These are phyloP conservation scores for Elmis aenea DNA, from an alignment of 2,888 invertebrate genomes.

Conservation along the genomic window DNA sequence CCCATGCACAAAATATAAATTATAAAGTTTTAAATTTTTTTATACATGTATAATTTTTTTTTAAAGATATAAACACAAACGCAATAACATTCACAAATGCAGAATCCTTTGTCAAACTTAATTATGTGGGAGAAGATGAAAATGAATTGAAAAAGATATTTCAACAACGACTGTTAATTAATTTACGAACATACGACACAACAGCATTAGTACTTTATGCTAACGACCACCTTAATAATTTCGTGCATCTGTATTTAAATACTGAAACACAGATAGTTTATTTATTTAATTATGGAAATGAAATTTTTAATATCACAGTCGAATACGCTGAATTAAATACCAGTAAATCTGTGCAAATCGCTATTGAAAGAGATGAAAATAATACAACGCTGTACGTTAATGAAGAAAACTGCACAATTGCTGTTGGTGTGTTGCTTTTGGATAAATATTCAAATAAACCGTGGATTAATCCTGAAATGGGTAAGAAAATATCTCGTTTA, in stretches of 20 bases:
- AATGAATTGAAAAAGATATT: constrained; percentile 68
- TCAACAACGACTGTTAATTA: constrained; percentile 76
- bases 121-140: constrained; percentile 56
- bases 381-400: constrained; percentile 78
- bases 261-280: constrained; percentile 77
- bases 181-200: constrained; percentile 80
- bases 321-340: constrained; percentile 69
- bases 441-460: constrained; percentile 79
- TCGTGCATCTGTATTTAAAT: constrained; percentile 81
- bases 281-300: constrained; percentile 76
- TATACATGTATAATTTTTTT: constrained; percentile 8
- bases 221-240: constrained; percentile 90
- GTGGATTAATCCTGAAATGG: constrained; percentile 77
- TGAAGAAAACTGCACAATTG: constrained; percentile 65
- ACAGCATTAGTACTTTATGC: constrained; percentile 82
- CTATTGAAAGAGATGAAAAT: constrained; percentile 69
- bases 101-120: constrained; percentile 74
- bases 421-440: constrained; percentile 64
- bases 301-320: constrained; percentile 74
- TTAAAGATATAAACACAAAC: constrained; percentile 83
- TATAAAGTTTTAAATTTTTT: constrained; percentile 4
- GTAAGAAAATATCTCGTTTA: constrained; percentile 45
- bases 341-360: constrained; percentile 82
- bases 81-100: constrained; percentile 81
- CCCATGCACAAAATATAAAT: too few species aligned